These are phyloP conservation scores for Drosophila serrata DNA, from an alignment of 1,140 invertebrate genomes.

Conservation along the genomic window DNA sequence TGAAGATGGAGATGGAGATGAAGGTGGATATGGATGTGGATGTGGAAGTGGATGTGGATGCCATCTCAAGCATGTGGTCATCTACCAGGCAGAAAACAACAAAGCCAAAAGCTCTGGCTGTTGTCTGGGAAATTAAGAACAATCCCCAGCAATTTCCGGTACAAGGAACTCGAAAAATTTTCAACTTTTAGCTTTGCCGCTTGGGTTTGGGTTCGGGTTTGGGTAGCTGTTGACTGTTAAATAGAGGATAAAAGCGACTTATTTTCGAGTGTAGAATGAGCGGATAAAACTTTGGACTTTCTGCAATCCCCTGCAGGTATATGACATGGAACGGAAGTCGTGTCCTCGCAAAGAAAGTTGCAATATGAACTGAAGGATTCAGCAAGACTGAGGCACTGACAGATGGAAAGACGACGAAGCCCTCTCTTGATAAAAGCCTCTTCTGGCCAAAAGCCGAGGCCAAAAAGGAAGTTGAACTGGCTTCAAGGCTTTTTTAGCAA, in stretches of 20 bases:
- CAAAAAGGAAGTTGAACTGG: slow-evolving; percentile 54
- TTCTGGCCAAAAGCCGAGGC: slow-evolving; percentile 16
- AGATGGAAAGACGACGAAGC: slow-evolving; percentile 19
- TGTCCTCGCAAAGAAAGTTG: slow-evolving; percentile 57
- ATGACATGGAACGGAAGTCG: slow-evolving; percentile 61
- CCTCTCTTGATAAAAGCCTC: slow-evolving; percentile 9
- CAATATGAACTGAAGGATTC: slow-evolving; percentile 46
- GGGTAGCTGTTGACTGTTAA: slow-evolving; percentile 34
- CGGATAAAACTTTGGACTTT: slow-evolving; percentile 50
- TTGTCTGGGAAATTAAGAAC: slow-evolving; percentile 83
- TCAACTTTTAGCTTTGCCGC: slow-evolving; percentile 51
- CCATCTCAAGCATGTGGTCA: slow-evolving; percentile 79
- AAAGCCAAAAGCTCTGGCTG: slow-evolving; percentile 49
- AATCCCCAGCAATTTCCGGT: slow-evolving; percentile 81
- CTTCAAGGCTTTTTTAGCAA: slow-evolving; percentile 16
- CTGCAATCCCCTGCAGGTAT: slow-evolving; percentile 60
- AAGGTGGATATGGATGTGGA: slow-evolving; percentile 19
- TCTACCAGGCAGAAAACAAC: slow-evolving; percentile 48
- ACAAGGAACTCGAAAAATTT: slow-evolving; percentile 74
- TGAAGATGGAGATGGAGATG: slow-evolving; percentile 43
- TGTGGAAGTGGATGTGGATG: slow-evolving; percentile 47
- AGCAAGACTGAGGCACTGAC: slow-evolving; percentile 12
- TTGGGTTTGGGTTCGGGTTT: slow-evolving; percentile 1
- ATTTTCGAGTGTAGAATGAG: slow-evolving; percentile 52
- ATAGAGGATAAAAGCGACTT: slow-evolving; percentile 57